Conservation (phyloP, 2,797 vertebrate species). For the Neoniphon sammara region DNA sequence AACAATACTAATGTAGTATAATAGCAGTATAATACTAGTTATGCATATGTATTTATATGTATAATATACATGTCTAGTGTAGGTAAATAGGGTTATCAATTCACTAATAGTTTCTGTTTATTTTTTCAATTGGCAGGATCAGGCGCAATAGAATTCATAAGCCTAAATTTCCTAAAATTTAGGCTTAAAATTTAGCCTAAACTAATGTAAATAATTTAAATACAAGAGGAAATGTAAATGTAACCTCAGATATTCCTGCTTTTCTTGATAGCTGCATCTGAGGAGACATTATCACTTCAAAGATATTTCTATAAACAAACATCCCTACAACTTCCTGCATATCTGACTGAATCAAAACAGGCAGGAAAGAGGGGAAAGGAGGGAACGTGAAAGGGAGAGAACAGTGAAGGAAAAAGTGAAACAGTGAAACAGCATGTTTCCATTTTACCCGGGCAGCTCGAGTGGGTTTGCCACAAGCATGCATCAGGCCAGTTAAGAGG, state of each 20-base stretch:
- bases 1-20: too few species aligned
- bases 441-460: conserved; percentile 73
- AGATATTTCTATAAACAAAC: conserved; percentile 7
- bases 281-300: conserved; percentile 11
- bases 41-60: too few species aligned
- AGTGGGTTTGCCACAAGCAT: conserved; percentile 78
- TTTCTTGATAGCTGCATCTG: conserved; percentile 13
- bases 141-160: too few species aligned
- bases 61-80: too few species aligned
- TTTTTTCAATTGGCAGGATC: not conserved
- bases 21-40: too few species aligned
- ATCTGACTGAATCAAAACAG: conserved; percentile 39
- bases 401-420: conserved; percentile 29
- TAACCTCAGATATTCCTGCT: not conserved
- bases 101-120: not conserved
- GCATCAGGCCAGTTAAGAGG: conserved; percentile 82
- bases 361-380: conserved; percentile 26
- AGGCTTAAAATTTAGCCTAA: too few species aligned
- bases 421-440: conserved; percentile 73
- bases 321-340: not conserved
- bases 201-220: not conserved
- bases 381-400: conserved; percentile 33
- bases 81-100: not conserved
- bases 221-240: not conserved
- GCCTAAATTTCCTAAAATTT: not conserved